Conservation (phyloP, 2,888 invertebrate genomes). For the Panorpa germanica region DNA sequence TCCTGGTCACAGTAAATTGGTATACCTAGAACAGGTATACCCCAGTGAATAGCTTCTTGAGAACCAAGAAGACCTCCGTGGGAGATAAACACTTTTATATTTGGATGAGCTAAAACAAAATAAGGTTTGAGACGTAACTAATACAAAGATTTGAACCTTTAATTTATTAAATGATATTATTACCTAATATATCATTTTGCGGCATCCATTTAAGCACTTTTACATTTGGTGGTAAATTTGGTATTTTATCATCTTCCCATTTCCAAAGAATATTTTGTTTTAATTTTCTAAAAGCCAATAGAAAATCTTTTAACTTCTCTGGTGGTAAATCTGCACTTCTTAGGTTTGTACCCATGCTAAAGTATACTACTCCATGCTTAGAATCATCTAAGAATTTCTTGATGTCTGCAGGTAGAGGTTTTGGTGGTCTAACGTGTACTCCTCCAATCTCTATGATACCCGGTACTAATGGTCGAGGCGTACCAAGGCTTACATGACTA, state of each 20-base stretch:
- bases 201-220: slow-evolving; percentile 30
- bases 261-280: slow-evolving; percentile 31
- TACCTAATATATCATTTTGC: slow-evolving; percentile 28
- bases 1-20: slow-evolving; percentile 27
- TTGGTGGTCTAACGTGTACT: slow-evolving; percentile 20
- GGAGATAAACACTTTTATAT: slow-evolving; percentile 25
- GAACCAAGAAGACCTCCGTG: slow-evolving; percentile 26
- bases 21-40: slow-evolving; percentile 25
- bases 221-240: slow-evolving; percentile 24
- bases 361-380: slow-evolving; percentile 25
- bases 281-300: slow-evolving; percentile 24
- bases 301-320: slow-evolving; percentile 20
- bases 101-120: slow-evolving; percentile 21
- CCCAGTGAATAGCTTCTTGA: slow-evolving; percentile 24
- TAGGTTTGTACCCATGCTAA: slow-evolving; percentile 27
- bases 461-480: slow-evolving; percentile 24
- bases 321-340: slow-evolving; percentile 24
- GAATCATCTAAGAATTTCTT: slow-evolving; percentile 23
- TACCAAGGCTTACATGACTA: slow-evolving; percentile 27
- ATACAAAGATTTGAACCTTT: no score
- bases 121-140: slow-evolving; percentile 3
- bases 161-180: slow-evolving; percentile 6
- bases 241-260: slow-evolving; percentile 24
- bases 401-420: slow-evolving; percentile 19
- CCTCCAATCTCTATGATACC: slow-evolving; percentile 22